Conservation (phyloP, 2,113 vertebrate species). For the Sander vitreus region DNA sequence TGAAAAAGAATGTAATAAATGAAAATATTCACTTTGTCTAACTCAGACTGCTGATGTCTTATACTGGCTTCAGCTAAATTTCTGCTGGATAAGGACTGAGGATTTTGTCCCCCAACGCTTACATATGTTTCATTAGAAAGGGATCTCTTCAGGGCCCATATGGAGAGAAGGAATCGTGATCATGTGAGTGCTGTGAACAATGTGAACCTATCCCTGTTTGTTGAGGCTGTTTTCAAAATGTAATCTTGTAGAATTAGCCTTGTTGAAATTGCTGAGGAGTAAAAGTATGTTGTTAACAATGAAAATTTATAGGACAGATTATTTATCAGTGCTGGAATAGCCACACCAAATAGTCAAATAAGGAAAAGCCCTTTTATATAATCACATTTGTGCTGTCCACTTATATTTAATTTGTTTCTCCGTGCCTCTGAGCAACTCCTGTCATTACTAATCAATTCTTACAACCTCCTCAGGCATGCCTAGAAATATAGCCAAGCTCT, state of each 20-base stretch:
- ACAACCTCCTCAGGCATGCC: slow-evolving; percentile 47
- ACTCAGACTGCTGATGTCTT: not conserved
- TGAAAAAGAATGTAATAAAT: not conserved
- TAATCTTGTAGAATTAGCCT: not conserved
- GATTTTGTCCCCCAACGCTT: not conserved
- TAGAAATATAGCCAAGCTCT: slow-evolving; percentile 44
- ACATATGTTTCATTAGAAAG: not conserved
- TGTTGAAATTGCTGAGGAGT: not conserved
- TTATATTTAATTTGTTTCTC: slow-evolving; percentile 53
- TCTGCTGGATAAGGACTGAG: not conserved
- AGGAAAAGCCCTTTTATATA: slow-evolving; percentile 11
- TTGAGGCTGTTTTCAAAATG: not conserved
- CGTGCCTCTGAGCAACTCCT: slow-evolving; percentile 40
- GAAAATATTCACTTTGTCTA: not conserved
- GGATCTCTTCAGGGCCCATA: not conserved
- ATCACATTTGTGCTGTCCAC: slow-evolving; percentile 43
- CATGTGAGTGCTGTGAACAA: not conserved
- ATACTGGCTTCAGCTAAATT: not conserved
- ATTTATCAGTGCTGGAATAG: not conserved
- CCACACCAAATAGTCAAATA: not conserved
- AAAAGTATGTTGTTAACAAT: not conserved
- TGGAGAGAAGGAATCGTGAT: not conserved
- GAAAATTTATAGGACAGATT: not conserved
- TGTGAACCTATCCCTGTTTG: not conserved
- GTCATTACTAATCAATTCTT: slow-evolving; percentile 65